Percentiles rank a stretch among this genome's conserved stretches.
Evolutionary conservation across 2,797 vertebrate genomes (phyloP).

Genomic region (Silurus lanzhouensis): DNA sequence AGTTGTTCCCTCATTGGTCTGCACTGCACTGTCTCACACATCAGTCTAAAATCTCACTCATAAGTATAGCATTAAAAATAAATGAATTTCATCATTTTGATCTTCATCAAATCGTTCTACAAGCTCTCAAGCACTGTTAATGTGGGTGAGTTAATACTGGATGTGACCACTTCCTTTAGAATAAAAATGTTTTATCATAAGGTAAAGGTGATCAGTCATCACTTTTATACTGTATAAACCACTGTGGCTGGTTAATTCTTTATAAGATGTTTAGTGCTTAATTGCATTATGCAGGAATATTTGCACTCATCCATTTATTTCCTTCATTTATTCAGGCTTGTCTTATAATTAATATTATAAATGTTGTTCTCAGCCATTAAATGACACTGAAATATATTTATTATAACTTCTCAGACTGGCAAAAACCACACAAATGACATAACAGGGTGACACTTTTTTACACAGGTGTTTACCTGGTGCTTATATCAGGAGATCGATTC

Average conservation of each 20-base stretch:
- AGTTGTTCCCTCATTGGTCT: not conserved
- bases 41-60: not conserved
- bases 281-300: not conserved
- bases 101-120: not conserved
- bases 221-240: not conserved
- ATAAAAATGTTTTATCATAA: not conserved
- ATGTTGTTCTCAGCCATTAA: not conserved
- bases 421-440: not conserved
- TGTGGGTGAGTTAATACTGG: not conserved
- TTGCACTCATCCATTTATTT: not conserved
- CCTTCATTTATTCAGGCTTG: not conserved
- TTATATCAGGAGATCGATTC: conserved; percentile 50
- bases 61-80: not conserved
- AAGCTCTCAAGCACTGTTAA: not conserved
- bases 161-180: too few relatives aligned
- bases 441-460: not conserved
- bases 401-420: not conserved
- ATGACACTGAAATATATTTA: not conserved
- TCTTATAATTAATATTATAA: not conserved
- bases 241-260: not conserved
- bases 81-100: not conserved
- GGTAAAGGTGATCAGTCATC: not conserved
- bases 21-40: not conserved
- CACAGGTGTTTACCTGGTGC: conserved; percentile 56
- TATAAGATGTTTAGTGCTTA: not conserved